These are phyloP conservation scores for Lagorchestes hirsutus DNA, from an alignment of 2,797 vertebrate genomes.

Conservation along the genomic window DNA sequence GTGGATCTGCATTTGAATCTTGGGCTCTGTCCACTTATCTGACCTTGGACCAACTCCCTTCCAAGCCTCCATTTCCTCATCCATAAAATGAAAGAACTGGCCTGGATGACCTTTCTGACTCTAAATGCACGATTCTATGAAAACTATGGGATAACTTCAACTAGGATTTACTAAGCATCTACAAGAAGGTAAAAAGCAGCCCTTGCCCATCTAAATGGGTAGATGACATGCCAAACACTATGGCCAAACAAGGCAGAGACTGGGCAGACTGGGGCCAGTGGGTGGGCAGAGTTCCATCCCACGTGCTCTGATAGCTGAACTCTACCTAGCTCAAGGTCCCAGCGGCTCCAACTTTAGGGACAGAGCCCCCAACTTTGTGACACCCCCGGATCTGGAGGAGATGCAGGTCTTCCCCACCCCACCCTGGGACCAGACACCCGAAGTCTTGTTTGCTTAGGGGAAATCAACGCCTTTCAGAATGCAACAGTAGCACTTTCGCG, in stretches of 20 bases:
- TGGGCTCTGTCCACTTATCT: neutral
- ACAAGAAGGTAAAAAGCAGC: neutral
- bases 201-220: neutral
- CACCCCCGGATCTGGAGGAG: neutral
- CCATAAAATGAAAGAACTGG: neutral
- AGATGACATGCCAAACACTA: too few species aligned
- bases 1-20: neutral
- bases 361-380: neutral
- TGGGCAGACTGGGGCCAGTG: neutral
- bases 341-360: neutral
- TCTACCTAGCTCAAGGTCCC: constrained; percentile 8
- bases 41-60: neutral
- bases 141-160: neutral
- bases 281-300: neutral
- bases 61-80: neutral
- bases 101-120: neutral
- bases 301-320: neutral
- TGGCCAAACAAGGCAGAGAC: too few species aligned
- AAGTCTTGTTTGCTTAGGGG: neutral
- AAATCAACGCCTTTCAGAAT: neutral
- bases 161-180: neutral
- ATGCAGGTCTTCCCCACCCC: neutral
- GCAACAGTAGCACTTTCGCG: neutral
- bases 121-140: neutral
- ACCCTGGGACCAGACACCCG: neutral